These are phyloP conservation scores for Lamellibrachia columna DNA, from an alignment of 2,888 invertebrate species.

Conservation along the genomic window DNA sequence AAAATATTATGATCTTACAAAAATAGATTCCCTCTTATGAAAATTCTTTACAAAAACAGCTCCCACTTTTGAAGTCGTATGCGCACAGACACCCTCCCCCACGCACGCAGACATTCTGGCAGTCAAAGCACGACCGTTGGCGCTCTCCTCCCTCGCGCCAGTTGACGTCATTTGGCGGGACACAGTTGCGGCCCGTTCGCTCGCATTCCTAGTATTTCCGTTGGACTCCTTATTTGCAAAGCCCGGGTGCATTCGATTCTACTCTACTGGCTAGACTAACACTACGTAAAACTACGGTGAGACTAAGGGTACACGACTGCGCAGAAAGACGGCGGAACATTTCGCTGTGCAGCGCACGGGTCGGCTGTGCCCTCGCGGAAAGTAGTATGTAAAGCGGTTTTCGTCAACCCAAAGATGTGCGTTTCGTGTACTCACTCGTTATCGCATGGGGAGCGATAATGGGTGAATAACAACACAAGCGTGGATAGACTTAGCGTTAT, in stretches of 20 bases:
- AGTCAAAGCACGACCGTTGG: not conserved
- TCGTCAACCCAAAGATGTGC: not conserved
- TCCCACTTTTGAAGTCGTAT: slow-evolving; percentile 11
- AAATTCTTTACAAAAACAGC: slow-evolving; percentile 37
- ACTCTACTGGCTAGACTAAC: not conserved
- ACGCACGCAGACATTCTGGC: slow-evolving; percentile 7
- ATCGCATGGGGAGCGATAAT: no score
- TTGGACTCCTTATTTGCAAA: not conserved
- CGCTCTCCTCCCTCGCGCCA: not conserved
- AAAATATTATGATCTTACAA: slow-evolving; percentile 38
- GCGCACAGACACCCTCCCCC: not conserved
- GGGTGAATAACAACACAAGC: no score
- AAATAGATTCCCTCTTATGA: slow-evolving; percentile 38
- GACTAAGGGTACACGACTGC: not conserved
- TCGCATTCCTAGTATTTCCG: not conserved
- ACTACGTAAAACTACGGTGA: not conserved
- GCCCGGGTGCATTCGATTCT: slow-evolving; percentile 16
- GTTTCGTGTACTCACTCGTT: not conserved
- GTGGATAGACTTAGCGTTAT: not conserved
- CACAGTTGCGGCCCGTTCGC: not conserved
- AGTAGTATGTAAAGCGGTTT: not conserved
- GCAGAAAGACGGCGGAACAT: slow-evolving; percentile 1
- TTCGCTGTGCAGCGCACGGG: not conserved
- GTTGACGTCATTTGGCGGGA: not conserved
- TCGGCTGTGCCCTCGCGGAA: not conserved